Evolutionary conservation across 2,113 vertebrate genomes (phyloP).

Genomic region (Anthoscopus minutus): DNA sequence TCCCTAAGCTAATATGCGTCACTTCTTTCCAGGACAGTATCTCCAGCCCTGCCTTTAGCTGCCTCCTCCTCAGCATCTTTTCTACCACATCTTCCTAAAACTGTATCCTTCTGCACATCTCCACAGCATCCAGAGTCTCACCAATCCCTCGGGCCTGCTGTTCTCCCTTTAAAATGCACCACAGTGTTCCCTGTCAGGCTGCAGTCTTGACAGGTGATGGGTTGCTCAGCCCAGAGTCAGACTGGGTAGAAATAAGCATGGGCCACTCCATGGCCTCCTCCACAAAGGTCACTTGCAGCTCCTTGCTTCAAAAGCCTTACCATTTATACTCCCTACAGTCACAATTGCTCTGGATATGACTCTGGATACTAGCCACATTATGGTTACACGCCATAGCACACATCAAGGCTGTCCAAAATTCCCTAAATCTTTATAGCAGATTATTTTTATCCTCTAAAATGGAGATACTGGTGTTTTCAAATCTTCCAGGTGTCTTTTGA

Average conservation of each 20-base stretch:
- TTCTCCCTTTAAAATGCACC: not conserved
- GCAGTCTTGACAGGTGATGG: not conserved
- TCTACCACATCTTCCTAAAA: not conserved
- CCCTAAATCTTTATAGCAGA: not conserved
- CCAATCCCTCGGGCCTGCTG: not conserved
- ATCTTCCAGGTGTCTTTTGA: not conserved
- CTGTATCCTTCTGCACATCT: not conserved
- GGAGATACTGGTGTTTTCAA: not conserved
- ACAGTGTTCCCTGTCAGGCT: accelerated
- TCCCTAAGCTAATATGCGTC: accelerated
- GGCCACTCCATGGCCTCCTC: not conserved
- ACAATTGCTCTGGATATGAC: not conserved
- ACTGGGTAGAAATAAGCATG: not conserved
- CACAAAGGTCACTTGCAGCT: not conserved
- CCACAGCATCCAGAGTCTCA: not conserved
- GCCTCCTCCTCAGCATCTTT: not conserved
- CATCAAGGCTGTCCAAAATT: not conserved
- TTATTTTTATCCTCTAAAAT: not conserved
- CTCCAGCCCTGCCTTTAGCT: not conserved
- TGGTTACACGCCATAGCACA: accelerated
- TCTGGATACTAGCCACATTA: not conserved
- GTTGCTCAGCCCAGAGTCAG: not conserved
- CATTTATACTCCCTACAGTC: not conserved
- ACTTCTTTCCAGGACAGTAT: not conserved
- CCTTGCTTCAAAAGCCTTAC: not conserved